Conservation (phyloP, 2,113 vertebrate species). For the Sigmodon hispidus region DNA sequence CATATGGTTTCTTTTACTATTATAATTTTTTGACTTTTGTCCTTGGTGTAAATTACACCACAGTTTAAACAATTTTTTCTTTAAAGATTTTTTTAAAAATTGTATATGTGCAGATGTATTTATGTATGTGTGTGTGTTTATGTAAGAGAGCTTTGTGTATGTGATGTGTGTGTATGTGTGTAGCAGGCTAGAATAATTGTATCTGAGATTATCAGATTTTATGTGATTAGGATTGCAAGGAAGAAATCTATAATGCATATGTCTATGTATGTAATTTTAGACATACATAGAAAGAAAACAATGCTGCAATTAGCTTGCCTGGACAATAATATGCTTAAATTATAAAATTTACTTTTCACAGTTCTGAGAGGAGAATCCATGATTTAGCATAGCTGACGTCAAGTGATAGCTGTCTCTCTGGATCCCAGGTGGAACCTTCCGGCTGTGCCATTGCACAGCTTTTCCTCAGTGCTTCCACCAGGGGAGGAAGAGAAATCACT, state of each 20-base stretch:
- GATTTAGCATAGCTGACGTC: not conserved
- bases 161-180: not conserved
- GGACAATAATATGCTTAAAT: not conserved
- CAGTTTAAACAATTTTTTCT: not conserved
- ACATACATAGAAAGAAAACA: not conserved
- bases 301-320: not conserved
- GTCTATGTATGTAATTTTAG: not conserved
- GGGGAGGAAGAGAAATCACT: not conserved
- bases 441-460: not conserved
- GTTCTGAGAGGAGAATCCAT: not conserved
- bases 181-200: not conserved
- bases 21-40: not conserved
- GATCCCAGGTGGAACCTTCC: not conserved
- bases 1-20: not conserved
- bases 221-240: not conserved
- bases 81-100: not conserved
- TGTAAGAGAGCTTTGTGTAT: not conserved
- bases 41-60: not conserved
- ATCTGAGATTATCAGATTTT: not conserved
- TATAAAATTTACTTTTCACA: not conserved
- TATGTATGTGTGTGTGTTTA: not conserved
- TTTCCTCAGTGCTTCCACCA: rapidly evolving
- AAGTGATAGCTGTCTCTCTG: not conserved
- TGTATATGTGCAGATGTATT: too few species aligned
- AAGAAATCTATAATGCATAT: not conserved